phyloP scores from a whole-genome alignment of 2,888 invertebrate species.

The Lepidonotus clava region DNA sequence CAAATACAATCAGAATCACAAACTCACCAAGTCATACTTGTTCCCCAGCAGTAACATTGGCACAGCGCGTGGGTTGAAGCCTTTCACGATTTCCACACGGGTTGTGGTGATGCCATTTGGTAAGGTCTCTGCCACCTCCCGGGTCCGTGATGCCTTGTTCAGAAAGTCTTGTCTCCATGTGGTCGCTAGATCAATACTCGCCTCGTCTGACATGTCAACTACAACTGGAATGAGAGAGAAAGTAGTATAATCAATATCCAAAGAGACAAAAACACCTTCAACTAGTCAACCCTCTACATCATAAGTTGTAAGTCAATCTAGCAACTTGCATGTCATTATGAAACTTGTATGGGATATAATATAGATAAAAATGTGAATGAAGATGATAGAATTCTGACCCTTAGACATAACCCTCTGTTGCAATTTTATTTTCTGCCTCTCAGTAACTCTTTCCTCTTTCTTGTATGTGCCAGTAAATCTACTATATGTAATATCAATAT shows the following conservation, averaged over 20 bases:
- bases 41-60: slow-evolving; percentile 75
- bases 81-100: slow-evolving; percentile 63
- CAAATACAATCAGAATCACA: background rate
- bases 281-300: background rate
- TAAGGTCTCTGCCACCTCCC: slow-evolving; percentile 20
- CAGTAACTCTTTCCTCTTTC: too few species aligned
- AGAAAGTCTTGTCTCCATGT: slow-evolving; percentile 73
- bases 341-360: background rate
- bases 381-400: too few species aligned
- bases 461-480: too few species aligned
- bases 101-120: slow-evolving; percentile 59
- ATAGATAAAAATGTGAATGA: too few species aligned
- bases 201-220: slow-evolving; percentile 72
- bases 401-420: too few species aligned
- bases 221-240: slow-evolving; percentile 67
- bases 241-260: background rate
- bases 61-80: slow-evolving; percentile 67
- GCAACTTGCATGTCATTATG: background rate
- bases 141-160: slow-evolving; percentile 67
- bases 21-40: slow-evolving; percentile 74
- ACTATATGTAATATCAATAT: too few species aligned
- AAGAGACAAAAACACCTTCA: background rate
- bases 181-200: slow-evolving; percentile 72
- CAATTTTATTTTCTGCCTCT: too few species aligned
- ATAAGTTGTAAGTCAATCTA: background rate